Evolutionary conservation across 1,140 invertebrate genomes (phyloP), one percentile per base, ranked within the genome.

Genomic region (Brachionus paranguensis): DNA sequence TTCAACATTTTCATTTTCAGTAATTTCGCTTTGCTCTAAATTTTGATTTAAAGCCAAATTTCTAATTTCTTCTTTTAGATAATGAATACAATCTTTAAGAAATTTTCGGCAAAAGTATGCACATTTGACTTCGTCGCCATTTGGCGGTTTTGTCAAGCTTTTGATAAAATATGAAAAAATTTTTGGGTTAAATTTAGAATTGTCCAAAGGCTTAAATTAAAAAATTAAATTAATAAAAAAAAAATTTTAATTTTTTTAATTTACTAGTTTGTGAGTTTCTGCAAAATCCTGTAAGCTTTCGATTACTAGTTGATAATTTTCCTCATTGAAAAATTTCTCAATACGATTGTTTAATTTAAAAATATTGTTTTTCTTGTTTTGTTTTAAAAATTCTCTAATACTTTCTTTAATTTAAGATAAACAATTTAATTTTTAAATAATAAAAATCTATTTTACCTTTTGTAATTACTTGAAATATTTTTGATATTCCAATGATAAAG

Each of bases 41-140:
- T 8, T 17, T 27, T 74, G 33, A 17, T 41, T 43, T 43, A 17
- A 12, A 74, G 12, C 6, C 17, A 43, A 43, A 45, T 74, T 74
- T 50, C 33, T 76, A 8, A 76, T 10, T 29, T 76, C 43, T 24
- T 76, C 72, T 50, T 50, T 76, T 14, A 76, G 27, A 76, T 50
- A 76, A 14, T 50, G 41, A 27, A 76, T 14, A 24, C 6, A 27
- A 12, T 76, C 72, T 60, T 47, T 81, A 11, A 81, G 29, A 81
- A 81, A 81, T 64, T 81, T 60, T 43, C 78, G 50, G 17, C 53
- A 64, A 81, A 81, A 81, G 14, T 81, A 68, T n/a, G 53, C n/a
- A 81, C 78, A 81, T 68, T 81, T 68, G 24, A 12, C 41, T n/a
- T 43, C 7, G 12, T 50, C 27, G 11, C 20, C 20, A 27, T 47